A percentile compares a stretch with the other conserved stretches of the same genome.
Evolutionary conservation across 2,113 vertebrate species (phyloP).

Genomic region (Fulica atra): DNA sequence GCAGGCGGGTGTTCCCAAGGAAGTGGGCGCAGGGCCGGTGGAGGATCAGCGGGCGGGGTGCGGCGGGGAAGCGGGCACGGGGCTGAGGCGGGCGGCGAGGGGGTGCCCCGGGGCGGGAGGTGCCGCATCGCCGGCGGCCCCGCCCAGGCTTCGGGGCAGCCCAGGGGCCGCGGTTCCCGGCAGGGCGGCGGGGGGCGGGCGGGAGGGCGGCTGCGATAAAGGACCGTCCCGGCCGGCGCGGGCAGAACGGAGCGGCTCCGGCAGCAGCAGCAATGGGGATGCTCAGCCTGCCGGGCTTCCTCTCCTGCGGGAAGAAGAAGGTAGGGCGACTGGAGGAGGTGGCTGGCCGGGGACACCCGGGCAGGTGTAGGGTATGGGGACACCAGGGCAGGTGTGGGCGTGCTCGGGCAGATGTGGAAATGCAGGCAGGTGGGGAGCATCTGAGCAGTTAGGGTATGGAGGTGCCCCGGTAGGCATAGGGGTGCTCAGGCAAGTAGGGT

Average conservation of each 20-base stretch:
- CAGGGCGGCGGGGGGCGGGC: not conserved
- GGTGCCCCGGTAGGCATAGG: not conserved
- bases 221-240: not conserved
- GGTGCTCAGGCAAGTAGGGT: not conserved
- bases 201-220: not conserved
- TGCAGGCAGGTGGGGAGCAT: not conserved
- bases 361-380: not conserved
- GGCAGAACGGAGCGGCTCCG: not conserved
- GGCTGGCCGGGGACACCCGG: not conserved
- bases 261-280: constrained; percentile 3
- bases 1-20: not conserved
- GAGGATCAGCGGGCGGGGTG: not conserved
- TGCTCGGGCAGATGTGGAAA: not conserved
- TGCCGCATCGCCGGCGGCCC: not conserved
- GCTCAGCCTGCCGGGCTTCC: not conserved
- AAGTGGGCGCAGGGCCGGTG: not conserved
- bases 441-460: not conserved
- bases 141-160: not conserved
- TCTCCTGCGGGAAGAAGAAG: constrained; percentile 57
- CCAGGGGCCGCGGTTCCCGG: not conserved
- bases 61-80: not conserved
- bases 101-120: not conserved
- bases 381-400: not conserved
- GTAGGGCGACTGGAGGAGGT: not conserved
- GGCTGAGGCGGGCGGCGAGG: not conserved